Evolutionary conservation across 2,888 invertebrate genomes (phyloP), one percentile per base, ranked within the genome.

Genomic region (Norana najaformis): DNA sequence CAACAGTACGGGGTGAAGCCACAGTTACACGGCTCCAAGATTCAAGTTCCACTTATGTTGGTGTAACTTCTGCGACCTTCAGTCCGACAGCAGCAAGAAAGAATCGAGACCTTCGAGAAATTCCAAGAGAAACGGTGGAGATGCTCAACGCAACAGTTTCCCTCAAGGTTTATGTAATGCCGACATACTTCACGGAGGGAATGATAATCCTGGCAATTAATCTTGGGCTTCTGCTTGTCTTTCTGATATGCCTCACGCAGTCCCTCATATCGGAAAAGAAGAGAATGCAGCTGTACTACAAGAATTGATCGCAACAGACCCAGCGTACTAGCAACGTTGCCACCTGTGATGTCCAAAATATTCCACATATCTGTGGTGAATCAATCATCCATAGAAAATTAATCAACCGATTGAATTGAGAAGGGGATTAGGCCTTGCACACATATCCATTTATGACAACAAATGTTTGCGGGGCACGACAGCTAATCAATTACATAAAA

Each of bases 201-300:
- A 92, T 93, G 92, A 92, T 93, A 16, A 92, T 93, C 14, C 90
- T 93, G 38, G 92, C 91, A 11, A 92, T 93, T 20, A 93, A 93
- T 90, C 90, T 90, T 6, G 92, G 90, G 0, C 91, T 93, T 23
- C 85, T 93, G 0, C 53, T 92, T 3, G 89, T 93, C n/a, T 93
- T 93, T 89, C 90, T 93, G 30, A 82, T 47, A 34, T 93, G 93
- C 91, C 82, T 91, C 14, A 30, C 38, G 39, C 38, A 36, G 36
- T 89, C 90, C 8, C 18, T 90, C 37, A 36, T 90, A 16, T 39
- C 88, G 30, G 90, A 90, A 37, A 89, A 35, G 85, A 83, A 41
- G 39, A 82, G 89, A 38, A 34, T 89, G 30, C 38, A 37, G 38
- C 35, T 35, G 18, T 89, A 85, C 39, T 36, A 85, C 85, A 85